Conservation (phyloP, 2,113 vertebrate genomes). For the Daboia siamensis region DNA sequence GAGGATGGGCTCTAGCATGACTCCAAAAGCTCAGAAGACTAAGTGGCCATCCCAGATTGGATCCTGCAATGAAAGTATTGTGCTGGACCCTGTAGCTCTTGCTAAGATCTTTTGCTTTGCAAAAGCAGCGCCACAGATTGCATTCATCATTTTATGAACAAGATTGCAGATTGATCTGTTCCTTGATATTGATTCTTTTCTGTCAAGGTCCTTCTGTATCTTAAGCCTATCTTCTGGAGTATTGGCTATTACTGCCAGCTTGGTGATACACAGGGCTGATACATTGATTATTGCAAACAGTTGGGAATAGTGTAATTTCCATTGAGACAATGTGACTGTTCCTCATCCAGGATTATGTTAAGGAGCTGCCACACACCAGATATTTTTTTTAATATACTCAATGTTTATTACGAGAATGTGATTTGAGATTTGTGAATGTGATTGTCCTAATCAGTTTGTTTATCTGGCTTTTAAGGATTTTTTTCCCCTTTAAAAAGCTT, state of each 20-base stretch:
- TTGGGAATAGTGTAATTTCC: slow-evolving; percentile 25
- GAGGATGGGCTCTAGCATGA: too few species aligned
- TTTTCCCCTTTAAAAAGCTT: not conserved
- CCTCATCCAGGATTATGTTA: slow-evolving; percentile 21
- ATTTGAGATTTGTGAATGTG: not conserved
- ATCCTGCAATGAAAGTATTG: not conserved
- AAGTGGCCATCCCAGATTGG: too few species aligned
- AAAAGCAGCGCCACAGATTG: not conserved
- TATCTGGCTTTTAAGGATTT: not conserved
- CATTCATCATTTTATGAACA: not conserved
- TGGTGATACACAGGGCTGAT: not conserved
- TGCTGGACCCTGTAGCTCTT: not conserved
- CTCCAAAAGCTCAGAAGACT: too few species aligned
- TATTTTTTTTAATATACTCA: not conserved
- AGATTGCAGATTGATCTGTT: slow-evolving; percentile 4
- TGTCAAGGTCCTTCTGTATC: too few species aligned
- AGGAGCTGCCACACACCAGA: not conserved
- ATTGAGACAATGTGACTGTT: slow-evolving; percentile 31
- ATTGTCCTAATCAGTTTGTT: not conserved
- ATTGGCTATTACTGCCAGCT: too few species aligned
- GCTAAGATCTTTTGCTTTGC: not conserved
- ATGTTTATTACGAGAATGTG: slow-evolving; percentile 1
- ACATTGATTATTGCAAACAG: slow-evolving; percentile 9
- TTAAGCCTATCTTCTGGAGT: too few species aligned
- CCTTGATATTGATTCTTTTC: slow-evolving; percentile 4